Evolutionary conservation across 2,888 invertebrate species (phyloP), one percentile per base, ranked within the genome.

Genomic region (Noctua comes): DNA sequence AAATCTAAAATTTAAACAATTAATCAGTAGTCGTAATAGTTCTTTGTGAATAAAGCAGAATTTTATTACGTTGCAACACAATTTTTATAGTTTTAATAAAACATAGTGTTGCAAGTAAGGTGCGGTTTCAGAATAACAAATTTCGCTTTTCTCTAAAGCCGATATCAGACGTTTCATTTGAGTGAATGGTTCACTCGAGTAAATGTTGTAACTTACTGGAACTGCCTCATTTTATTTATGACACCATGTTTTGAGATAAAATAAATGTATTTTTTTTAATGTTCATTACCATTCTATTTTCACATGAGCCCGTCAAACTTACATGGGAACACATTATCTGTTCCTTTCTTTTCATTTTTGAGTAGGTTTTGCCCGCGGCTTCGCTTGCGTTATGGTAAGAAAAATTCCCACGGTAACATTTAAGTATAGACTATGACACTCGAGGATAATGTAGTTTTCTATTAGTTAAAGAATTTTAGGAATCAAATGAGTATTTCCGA

Each of bases 81-180:
- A 66, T 13, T 31, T 24, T 43, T 59, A 59, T 75, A 65, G 31
- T 73, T 85, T 80, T 78, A 76, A 81, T 85, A 78, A 70, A 81
- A 75, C 51, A 46, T 62, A 76, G 69, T 75, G 69, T 75, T 79
- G 70, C 80, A 81, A 57, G 8, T 57, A 57, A 76, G n/a, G 69
- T 78, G 72, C 81, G 59, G 77, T 11, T 75, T 77, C 27, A 54
- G 13, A 76, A 73, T 65, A 54, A 59, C 78, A 69, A 84, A 84
- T 62, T 73, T 57, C 5, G 0, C 0, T 48, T 46, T 2, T 76
- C 48, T 21, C 6, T 3, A 27, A 72, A 66, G 16, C 27, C 43
- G 7, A 43, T n/a, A 18, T n/a, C 3, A 65, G 36, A 65, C 24
- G 16, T n/a, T 65, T 65, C 7, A 40, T n/a, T 40, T n/a, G n/a